Conservation (phyloP, 2,888 invertebrate species). For the Drosophila longiperda region DNA sequence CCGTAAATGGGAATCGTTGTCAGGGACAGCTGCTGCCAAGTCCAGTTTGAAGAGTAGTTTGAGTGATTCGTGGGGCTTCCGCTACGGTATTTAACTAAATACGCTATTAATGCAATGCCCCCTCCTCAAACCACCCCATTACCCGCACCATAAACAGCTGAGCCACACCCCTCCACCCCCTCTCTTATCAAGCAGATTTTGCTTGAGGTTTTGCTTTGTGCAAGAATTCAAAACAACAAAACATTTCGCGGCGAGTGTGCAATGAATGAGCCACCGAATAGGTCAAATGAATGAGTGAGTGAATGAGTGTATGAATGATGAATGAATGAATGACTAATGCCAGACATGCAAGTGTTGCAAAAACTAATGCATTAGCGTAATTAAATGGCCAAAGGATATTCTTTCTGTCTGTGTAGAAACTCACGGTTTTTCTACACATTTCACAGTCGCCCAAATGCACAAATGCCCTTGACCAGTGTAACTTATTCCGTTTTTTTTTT, state of each 20-base stretch:
- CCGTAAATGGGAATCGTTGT: constrained; percentile 25
- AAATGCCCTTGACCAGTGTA: not conserved
- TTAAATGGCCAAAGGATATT: constrained; percentile 54
- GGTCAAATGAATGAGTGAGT: constrained; percentile 26
- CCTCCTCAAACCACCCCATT: not conserved
- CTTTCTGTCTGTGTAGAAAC: not conserved
- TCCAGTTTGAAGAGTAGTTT: not conserved
- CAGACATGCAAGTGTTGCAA: constrained; percentile 41
- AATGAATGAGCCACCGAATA: constrained; percentile 26
- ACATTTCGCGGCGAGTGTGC: constrained; percentile 16
- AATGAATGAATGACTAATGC: constrained; percentile 45
- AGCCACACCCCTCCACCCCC: not conserved
- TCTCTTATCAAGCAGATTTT: constrained; percentile 5
- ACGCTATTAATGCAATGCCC: constrained; percentile 63
- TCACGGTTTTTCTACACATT: not conserved
- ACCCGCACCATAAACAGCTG: constrained; percentile 12
- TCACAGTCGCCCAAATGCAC: not conserved
- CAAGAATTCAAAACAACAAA: constrained; percentile 40
- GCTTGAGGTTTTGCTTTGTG: constrained; percentile 24
- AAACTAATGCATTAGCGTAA: constrained; percentile 59
- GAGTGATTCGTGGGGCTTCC: constrained; percentile 59
- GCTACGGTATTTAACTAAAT: constrained; percentile 56
- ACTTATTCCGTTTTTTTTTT: not conserved
- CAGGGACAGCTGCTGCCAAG: constrained; percentile 33
- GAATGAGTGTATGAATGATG: constrained; percentile 18